phyloP scores from a whole-genome alignment of 2,888 invertebrate genomes.

The Coelogynopora nodosa region DNA sequence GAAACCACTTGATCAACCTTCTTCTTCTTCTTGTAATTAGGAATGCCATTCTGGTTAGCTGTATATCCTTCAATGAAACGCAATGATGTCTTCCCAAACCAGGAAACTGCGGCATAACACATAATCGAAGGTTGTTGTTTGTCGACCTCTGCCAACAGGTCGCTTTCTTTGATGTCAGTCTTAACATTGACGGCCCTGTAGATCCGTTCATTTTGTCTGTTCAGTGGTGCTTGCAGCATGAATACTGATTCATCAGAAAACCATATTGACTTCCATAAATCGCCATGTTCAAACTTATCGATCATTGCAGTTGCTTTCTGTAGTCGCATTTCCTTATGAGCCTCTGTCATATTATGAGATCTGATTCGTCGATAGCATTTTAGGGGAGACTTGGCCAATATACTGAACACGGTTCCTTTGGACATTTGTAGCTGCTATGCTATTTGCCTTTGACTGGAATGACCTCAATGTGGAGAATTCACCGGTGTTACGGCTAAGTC shows the following conservation, averaged over 20 bases:
- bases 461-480: too few species aligned
- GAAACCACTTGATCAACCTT: neutral
- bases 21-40: neutral
- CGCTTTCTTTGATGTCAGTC: neutral
- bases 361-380: too few species aligned
- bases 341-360: too few species aligned
- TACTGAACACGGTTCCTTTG: too few species aligned
- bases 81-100: neutral
- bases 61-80: neutral
- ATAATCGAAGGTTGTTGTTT: neutral
- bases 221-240: neutral
- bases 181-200: neutral
- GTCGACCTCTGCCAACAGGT: neutral
- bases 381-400: too few species aligned
- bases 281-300: neutral
- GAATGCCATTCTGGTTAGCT: neutral
- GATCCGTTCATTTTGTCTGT: slow-evolving; percentile 7
- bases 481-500: too few species aligned
- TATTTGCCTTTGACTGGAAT: too few species aligned
- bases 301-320: too few species aligned
- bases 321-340: too few species aligned
- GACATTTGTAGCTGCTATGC: too few species aligned
- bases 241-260: neutral
- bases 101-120: neutral
- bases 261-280: neutral